phyloP scores from a whole-genome alignment of 30 jellyfish, hydroid and myxozoan genomes.

The Chrysaora quinquecirrha region DNA sequence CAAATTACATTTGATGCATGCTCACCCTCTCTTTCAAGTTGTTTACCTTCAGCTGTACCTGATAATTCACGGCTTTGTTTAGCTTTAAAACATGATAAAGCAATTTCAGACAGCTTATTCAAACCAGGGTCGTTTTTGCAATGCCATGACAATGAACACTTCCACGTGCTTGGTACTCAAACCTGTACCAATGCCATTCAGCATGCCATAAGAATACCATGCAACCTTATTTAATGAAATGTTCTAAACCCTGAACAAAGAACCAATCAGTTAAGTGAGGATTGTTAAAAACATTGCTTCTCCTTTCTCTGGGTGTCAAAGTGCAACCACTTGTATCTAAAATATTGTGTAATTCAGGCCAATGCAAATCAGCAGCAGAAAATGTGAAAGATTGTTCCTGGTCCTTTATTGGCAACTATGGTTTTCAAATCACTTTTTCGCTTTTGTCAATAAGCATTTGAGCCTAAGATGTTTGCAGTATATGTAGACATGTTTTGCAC shows the following conservation, averaged over 20 bases:
- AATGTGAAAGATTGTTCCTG: slow-evolving; percentile 55
- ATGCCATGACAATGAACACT: slow-evolving; percentile 62
- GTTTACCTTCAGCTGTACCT: not conserved
- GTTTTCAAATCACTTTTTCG: slow-evolving; percentile 18
- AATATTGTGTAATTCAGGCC: slow-evolving; percentile 2
- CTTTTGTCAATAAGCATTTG: slow-evolving; percentile 45
- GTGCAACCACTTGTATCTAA: not conserved
- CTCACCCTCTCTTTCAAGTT: slow-evolving; percentile 11
- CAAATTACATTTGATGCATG: slow-evolving; percentile 23
- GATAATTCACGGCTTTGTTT: not conserved
- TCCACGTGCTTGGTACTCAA: slow-evolving; percentile 62
- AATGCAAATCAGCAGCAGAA: slow-evolving; percentile 44
- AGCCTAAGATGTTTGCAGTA: slow-evolving; percentile 19
- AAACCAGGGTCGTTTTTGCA: slow-evolving; percentile 60
- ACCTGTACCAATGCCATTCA: slow-evolving; percentile 62
- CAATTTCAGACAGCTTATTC: slow-evolving; percentile 19
- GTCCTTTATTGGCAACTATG: slow-evolving; percentile 28
- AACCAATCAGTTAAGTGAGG: slow-evolving; percentile 60
- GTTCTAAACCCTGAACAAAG: slow-evolving; percentile 41
- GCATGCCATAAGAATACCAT: slow-evolving; percentile 33
- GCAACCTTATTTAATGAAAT: slow-evolving; percentile 37
- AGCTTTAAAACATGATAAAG: slow-evolving; percentile 35
- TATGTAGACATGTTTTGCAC: slow-evolving; percentile 18
- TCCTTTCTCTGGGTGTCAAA: not conserved
- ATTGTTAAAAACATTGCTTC: slow-evolving; percentile 25